These are phyloP conservation scores for Tetramorium alpestre DNA, from an alignment of 1,140 invertebrate genomes.

Conservation along the genomic window DNA sequence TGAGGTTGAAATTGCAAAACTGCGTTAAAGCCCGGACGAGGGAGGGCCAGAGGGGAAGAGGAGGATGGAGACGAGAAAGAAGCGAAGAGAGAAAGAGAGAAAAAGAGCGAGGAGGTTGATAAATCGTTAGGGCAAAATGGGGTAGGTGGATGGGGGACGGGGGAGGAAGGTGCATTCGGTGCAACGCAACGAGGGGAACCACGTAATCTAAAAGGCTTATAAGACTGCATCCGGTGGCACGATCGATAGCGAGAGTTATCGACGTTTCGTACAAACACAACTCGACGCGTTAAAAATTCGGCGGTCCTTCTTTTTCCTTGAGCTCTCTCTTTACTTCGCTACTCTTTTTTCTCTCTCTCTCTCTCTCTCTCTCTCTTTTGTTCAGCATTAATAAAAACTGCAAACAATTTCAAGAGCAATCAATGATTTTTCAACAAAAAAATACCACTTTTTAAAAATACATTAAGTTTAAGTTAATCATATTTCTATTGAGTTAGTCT, in stretches of 20 bases:
- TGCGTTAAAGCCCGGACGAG: constrained; percentile 55
- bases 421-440: neutral
- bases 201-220: constrained; percentile 81
- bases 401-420: neutral
- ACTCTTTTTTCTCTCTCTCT: too few species aligned
- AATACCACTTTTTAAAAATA: neutral
- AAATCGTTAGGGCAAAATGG: constrained; percentile 63
- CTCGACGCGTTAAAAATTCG: constrained; percentile 12
- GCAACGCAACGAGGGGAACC: constrained; percentile 69
- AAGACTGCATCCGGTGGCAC: constrained; percentile 80
- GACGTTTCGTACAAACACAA: constrained; percentile 74
- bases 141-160: neutral
- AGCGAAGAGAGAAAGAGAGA: neutral
- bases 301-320: constrained; percentile 39
- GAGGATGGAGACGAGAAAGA: neutral
- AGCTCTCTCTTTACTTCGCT: constrained; percentile 46
- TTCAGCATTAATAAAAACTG: neutral
- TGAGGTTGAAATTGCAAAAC: constrained; percentile 85
- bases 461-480: too few species aligned
- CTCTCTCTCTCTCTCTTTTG: constrained; percentile 1
- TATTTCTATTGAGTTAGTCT: neutral
- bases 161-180: constrained; percentile 66
- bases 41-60: neutral
- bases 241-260: constrained; percentile 81
- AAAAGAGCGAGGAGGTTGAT: constrained; percentile 63